Conservation (phyloP, 64 coral and sea anemone species). For the Porites australiensis region DNA sequence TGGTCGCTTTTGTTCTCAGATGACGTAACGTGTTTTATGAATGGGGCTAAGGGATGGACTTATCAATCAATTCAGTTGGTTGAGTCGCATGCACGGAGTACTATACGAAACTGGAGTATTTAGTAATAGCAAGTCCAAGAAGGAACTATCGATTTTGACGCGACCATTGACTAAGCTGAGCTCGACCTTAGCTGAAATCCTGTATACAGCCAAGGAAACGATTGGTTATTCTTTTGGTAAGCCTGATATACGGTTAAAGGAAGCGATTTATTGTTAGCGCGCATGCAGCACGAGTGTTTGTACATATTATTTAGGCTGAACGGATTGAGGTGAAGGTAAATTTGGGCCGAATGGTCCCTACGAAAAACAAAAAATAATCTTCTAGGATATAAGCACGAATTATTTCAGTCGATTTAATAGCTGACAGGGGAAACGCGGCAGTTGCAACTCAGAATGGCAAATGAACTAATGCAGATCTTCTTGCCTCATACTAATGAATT, state of each 20-base stretch:
- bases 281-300: neutral
- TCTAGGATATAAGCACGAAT: neutral
- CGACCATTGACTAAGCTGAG: neutral
- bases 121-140: neutral
- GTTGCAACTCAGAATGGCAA: neutral
- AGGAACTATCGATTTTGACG: neutral
- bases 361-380: neutral
- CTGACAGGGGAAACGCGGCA: neutral
- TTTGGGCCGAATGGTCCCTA: neutral
- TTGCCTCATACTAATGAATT: neutral
- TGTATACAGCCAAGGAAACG: neutral
- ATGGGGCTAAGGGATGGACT: neutral
- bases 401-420: neutral
- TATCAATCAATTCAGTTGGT: neutral
- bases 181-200: neutral
- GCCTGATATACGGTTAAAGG: neutral
- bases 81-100: neutral
- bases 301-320: conserved; percentile 9
- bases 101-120: neutral
- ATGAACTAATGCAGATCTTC: neutral
- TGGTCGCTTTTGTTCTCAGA: conserved; percentile 18
- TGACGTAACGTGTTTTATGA: conserved; percentile 37
- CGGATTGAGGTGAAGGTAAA: neutral
- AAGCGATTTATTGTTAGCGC: conserved; percentile 1
- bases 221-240: neutral